Base-by-base conservation (phyloP, 2,888 invertebrate species). In the Stenodema calcarata region DNA sequence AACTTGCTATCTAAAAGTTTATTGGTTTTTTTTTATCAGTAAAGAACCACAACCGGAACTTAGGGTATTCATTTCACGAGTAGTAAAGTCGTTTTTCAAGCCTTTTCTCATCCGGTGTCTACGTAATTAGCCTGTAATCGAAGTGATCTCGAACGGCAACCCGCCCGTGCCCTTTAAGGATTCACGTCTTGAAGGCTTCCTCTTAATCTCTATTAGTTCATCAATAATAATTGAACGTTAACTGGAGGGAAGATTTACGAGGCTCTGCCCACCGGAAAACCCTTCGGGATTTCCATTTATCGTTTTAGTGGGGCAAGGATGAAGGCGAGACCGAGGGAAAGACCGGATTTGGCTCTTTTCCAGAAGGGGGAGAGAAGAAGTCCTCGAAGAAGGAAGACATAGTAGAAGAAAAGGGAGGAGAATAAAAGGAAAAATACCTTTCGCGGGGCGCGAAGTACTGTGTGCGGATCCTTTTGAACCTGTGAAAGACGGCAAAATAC, bases 161-260 rank as follows among this genome's bases (percentile, higher is more conserved):
- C 47, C 12, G 47, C 12, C 47, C 16, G 47, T 7, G 16, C 47
- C 16, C 16, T 12, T 62, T 62, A 62, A 62, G 62, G 62, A 62
- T 62, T 62, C 62, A 62, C 62, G 62, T 27, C 62, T 23, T 62
- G 62, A 62, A 18, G 62, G 27, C 23, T 23, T 62, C 62, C 62
- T 78, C 78, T 78, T 44, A 78, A 78, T 78, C 78, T 78, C 78
- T 78, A 78, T 78, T 78, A 78, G 78, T 42, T 78, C 78, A 78
- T 78, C 78, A 78, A 78, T 78, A 78, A 78, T 78, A 78, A 78
- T 78, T 62, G 78, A 78, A 78, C 78, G 44, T 44, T 42, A 44
- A 78, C 78, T 41, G 78, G 27, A 23, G 3, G 78, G 41, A 44
- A 78, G 78, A 78, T 78, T 78, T 78, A 78, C 78, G 78, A 78